These are phyloP conservation scores for Bombycilla garrulus DNA, from an alignment of 2,113 vertebrate genomes.

Conservation along the genomic window DNA sequence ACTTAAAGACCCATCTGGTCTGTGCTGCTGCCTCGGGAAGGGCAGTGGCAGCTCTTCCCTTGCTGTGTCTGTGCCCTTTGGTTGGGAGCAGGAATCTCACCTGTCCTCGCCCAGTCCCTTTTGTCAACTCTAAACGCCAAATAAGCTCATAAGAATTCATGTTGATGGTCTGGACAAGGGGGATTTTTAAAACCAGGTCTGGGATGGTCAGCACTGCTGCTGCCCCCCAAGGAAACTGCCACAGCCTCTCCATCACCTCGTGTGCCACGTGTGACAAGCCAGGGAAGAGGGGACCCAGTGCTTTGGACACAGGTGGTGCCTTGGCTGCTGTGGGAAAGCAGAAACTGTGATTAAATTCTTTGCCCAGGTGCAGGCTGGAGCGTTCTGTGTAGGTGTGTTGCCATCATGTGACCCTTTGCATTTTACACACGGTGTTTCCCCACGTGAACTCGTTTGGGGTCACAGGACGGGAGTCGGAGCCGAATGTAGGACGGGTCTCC, in stretches of 20 bases:
- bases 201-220: neutral
- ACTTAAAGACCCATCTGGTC: neutral
- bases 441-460: neutral
- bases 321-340: neutral
- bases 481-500: fast-evolving
- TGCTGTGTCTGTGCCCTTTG: neutral
- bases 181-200: neutral
- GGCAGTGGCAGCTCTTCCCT: neutral
- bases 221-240: neutral
- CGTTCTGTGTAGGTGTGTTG: neutral
- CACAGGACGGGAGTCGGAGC: neutral
- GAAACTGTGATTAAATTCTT: neutral
- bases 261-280: fast-evolving
- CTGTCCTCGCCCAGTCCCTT: neutral
- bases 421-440: neutral
- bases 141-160: neutral
- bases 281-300: neutral
- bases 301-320: neutral
- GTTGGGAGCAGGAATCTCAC: neutral
- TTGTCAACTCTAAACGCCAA: neutral
- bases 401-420: neutral
- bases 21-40: neutral
- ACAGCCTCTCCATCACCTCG: neutral
- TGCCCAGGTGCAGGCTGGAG: neutral
- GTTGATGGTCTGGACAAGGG: neutral